Evolutionary conservation across 2,113 vertebrate genomes (phyloP).

Genomic region (Indicator maculatus): DNA sequence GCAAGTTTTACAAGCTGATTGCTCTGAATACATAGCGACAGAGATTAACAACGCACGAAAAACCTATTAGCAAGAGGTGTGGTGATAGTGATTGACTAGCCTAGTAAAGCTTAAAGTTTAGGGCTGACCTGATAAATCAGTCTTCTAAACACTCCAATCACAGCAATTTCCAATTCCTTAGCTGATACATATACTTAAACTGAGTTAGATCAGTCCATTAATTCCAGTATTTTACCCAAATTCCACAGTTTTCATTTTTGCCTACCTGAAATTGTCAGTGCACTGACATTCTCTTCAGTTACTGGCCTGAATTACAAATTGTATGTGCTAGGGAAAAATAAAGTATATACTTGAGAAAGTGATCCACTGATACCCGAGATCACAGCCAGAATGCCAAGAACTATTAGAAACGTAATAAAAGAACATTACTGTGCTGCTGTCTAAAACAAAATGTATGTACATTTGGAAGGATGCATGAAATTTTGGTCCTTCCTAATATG

Average conservation of each 20-base stretch:
- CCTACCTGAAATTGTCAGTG: not conserved
- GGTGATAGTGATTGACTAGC: not conserved
- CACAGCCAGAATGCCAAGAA: not conserved
- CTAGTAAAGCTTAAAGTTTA: not conserved
- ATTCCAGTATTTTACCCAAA: not conserved
- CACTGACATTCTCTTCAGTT: not conserved
- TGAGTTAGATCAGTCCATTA: not conserved
- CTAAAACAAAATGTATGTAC: not conserved
- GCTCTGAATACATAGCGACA: not conserved
- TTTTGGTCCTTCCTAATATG: not conserved
- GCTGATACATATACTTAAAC: not conserved
- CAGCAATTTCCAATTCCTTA: not conserved
- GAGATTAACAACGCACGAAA: not conserved
- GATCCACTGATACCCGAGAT: not conserved
- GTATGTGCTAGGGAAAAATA: fast-evolving
- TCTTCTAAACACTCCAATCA: not conserved
- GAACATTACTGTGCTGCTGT: not conserved
- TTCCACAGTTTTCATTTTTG: not conserved
- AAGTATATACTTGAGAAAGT: not conserved
- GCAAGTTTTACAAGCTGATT: not conserved
- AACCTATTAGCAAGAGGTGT: not conserved
- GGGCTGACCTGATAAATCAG: not conserved
- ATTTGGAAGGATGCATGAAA: not conserved
- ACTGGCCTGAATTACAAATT: not conserved
- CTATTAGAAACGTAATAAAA: not conserved